These are phyloP conservation scores for Piaya cayana DNA, from an alignment of 2,113 vertebrate genomes.

Conservation along the genomic window DNA sequence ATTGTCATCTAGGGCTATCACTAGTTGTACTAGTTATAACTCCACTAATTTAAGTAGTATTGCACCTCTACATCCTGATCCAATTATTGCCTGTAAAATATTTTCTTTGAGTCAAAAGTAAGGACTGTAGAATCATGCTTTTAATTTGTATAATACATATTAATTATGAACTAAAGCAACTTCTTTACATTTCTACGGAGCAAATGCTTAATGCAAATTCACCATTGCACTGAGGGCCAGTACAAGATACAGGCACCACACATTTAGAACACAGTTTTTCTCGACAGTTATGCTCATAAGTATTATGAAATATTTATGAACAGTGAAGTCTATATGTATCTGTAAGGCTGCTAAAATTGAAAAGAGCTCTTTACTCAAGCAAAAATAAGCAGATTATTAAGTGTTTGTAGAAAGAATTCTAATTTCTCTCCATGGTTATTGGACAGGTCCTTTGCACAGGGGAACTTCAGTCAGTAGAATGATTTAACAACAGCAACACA, in stretches of 20 bases:
- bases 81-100: not conserved
- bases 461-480: not conserved
- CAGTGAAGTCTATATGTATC: not conserved
- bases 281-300: not conserved
- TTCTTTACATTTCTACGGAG: not conserved
- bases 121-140: not conserved
- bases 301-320: not conserved
- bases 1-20: not conserved
- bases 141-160: not conserved
- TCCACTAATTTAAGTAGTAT: not conserved
- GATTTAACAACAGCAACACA: not conserved
- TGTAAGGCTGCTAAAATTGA: not conserved
- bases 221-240: not conserved
- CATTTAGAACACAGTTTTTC: not conserved
- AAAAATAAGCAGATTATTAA: constrained; percentile 4
- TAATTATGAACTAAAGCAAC: not conserved
- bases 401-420: not conserved
- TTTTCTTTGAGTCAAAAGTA: not conserved
- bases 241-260: not conserved
- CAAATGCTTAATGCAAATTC: not conserved
- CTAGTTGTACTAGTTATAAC: not conserved
- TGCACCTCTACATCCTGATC: not conserved
- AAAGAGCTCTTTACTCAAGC: not conserved
- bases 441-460: not conserved
- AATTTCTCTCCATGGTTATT: not conserved